Evolutionary conservation across 2,888 invertebrate genomes (phyloP).

Genomic region (Heteromurus nitidus): DNA sequence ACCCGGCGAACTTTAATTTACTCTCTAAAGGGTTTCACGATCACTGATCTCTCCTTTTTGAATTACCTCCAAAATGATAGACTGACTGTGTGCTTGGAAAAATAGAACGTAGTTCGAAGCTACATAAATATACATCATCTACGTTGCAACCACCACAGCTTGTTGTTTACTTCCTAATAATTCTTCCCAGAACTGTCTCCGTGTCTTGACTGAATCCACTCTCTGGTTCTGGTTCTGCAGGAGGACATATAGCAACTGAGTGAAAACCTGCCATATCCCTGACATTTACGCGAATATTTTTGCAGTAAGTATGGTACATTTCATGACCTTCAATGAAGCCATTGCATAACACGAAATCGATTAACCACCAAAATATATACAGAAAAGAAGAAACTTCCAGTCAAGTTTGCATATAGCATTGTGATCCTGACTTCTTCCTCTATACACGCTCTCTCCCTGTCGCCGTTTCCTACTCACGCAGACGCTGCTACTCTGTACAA

Average conservation of each 20-base stretch:
- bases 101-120: too few relatives aligned
- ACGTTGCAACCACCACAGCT: too few relatives aligned
- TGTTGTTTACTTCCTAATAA: too few relatives aligned
- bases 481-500: not conserved
- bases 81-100: not conserved
- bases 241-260: not conserved
- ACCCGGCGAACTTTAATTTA: not conserved
- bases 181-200: too few relatives aligned
- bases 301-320: conserved; percentile 14
- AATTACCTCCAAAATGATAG: not conserved
- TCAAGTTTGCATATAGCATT: too few relatives aligned
- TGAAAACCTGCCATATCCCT: not conserved
- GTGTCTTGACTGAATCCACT: not conserved
- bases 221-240: not conserved
- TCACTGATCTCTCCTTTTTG: not conserved
- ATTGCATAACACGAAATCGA: conserved; percentile 60
- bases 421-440: not conserved
- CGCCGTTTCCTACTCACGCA: not conserved
- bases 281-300: conserved; percentile 50
- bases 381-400: not conserved
- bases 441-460: not conserved
- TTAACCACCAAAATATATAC: conserved; percentile 36
- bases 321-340: conserved; percentile 40
- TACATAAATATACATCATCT: too few relatives aligned
- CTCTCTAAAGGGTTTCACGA: not conserved